Conservation (phyloP, 37 sponge, comb jelly and placozoan species). For the Agelas oroides region DNA sequence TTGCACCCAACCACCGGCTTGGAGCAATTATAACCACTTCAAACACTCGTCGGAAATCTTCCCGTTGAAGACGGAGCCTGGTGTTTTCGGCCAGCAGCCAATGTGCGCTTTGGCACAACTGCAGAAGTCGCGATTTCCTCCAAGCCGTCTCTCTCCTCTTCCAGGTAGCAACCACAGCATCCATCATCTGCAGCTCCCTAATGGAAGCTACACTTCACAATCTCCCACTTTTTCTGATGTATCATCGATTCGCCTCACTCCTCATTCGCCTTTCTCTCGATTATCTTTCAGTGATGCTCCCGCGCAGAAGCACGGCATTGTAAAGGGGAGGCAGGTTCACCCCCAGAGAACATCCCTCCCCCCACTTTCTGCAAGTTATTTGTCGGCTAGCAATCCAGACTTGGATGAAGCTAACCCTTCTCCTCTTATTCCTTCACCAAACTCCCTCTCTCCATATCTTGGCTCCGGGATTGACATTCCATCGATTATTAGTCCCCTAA, state of each 20-base stretch:
- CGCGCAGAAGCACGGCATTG: neutral
- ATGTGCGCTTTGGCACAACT: neutral
- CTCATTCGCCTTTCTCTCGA: constrained; percentile 29
- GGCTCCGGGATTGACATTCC: constrained; percentile 41
- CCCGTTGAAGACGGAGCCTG: neutral
- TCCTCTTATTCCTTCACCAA: constrained; percentile 50
- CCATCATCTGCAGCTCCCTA: constrained; percentile 46
- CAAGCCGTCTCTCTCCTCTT: constrained; percentile 8
- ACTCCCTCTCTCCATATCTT: constrained; percentile 70
- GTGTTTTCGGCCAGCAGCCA: too few relatives aligned
- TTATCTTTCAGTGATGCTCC: neutral
- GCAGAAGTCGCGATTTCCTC: constrained; percentile 2
- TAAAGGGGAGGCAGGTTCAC: neutral
- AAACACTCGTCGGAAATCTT: neutral
- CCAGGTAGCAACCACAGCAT: neutral
- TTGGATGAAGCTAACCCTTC: constrained; percentile 46
- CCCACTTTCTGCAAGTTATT: constrained; percentile 3
- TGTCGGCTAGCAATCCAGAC: constrained; percentile 14
- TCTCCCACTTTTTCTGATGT: constrained; percentile 73
- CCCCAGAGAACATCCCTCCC: constrained; percentile 5
- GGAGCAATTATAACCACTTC: neutral
- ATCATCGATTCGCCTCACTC: constrained; percentile 65
- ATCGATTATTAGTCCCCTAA: neutral
- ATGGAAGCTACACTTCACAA: neutral
- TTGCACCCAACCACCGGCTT: neutral